Evolutionary conservation across 2,797 vertebrate species (phyloP).

Genomic region (Iguana delicatissima): DNA sequence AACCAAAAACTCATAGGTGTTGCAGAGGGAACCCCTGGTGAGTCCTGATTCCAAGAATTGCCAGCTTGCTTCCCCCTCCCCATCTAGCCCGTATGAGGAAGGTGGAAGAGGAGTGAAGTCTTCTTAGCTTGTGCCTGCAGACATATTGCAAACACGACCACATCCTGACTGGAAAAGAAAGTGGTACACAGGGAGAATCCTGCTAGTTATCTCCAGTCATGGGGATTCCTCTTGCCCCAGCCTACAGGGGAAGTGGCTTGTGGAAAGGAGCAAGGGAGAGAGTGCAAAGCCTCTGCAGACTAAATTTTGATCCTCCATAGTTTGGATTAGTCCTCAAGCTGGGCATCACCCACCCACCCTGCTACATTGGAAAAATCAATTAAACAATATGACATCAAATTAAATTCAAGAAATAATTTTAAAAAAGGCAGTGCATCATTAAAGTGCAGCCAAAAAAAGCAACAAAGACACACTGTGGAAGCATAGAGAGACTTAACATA

Average conservation of each 20-base stretch:
- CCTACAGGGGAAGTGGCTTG: not conserved
- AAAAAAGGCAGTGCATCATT: not conserved
- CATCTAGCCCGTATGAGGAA: no score
- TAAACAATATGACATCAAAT: not conserved
- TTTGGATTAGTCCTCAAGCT: not conserved
- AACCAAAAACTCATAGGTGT: no score
- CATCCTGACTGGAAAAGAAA: not conserved
- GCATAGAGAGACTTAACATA: not conserved
- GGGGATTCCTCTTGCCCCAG: not conserved
- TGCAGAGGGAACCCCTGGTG: no score
- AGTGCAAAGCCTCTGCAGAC: no score
- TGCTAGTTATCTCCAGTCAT: not conserved
- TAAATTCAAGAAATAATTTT: not conserved
- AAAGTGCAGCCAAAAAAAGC: not conserved
- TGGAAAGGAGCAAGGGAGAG: not conserved
- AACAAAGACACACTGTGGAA: not conserved
- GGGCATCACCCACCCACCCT: not conserved
- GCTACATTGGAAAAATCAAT: not conserved
- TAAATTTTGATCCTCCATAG: not conserved
- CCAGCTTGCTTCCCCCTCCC: no score
- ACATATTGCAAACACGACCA: no score
- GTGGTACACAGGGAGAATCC: not conserved
- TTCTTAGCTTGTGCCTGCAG: no score
- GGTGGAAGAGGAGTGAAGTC: no score
- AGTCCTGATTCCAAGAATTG: no score